A percentile compares a stretch with the other conserved stretches of the same genome.
These are phyloP conservation scores for Halcyon leucocephala DNA, from an alignment of 2,797 vertebrate species.

Conservation along the genomic window DNA sequence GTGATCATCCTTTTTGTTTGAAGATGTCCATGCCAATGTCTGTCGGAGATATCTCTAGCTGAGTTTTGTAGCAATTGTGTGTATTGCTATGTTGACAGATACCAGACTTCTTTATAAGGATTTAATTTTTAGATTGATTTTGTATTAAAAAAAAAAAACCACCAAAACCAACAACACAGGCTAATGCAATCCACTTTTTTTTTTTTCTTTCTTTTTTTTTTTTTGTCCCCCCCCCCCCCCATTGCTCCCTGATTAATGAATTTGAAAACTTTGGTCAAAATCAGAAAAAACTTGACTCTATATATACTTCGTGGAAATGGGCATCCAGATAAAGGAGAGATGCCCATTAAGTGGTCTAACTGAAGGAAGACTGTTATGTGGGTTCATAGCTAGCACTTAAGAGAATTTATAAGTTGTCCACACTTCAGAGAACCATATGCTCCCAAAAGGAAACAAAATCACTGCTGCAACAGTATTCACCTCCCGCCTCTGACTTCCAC, in stretches of 20 bases:
- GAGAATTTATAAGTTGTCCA: background rate
- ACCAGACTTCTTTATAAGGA: background rate
- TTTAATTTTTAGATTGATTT: background rate
- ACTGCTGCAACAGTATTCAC: background rate
- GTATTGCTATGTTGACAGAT: background rate
- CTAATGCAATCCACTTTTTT: background rate
- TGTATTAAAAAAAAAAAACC: background rate
- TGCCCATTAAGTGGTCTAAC: background rate
- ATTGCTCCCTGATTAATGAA: background rate
- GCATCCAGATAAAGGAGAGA: background rate
- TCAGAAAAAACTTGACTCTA: background rate
- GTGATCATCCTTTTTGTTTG: accelerated
- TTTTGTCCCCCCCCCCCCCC: background rate
- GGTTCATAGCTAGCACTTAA: background rate
- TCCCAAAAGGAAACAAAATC: background rate
- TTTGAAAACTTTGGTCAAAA: background rate
- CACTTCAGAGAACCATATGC: accelerated
- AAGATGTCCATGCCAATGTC: background rate
- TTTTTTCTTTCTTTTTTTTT: background rate
- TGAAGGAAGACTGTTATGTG: background rate
- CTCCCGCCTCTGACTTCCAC: background rate
- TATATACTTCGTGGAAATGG: background rate
- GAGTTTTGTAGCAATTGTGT: background rate
- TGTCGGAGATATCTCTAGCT: background rate
- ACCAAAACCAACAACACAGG: no score